Conservation (phyloP, 2,797 vertebrate species). For the Acanthis flammea region DNA sequence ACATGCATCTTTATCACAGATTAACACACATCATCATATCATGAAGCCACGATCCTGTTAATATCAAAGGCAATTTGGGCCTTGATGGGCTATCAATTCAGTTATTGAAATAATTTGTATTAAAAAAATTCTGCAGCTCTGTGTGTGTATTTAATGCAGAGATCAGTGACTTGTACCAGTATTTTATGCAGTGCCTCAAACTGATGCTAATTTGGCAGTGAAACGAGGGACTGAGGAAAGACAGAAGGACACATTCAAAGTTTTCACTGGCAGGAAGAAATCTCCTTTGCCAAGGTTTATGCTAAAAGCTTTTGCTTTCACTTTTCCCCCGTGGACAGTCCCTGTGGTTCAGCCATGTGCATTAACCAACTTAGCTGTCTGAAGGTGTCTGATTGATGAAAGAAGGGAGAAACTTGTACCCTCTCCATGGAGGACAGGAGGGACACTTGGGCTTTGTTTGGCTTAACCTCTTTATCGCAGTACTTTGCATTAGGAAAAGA, state of each 20-base stretch:
- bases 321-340: accelerated
- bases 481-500: background rate
- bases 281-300: background rate
- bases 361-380: background rate
- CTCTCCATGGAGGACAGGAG: background rate
- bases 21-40: background rate
- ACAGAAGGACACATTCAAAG: background rate
- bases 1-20: background rate
- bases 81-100: background rate
- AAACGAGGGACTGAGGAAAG: background rate
- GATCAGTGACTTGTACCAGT: background rate
- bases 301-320: background rate
- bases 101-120: background rate
- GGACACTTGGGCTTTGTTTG: background rate
- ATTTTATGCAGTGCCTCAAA: background rate
- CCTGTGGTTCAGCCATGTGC: background rate
- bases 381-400: background rate
- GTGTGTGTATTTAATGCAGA: background rate
- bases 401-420: background rate
- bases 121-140: background rate
- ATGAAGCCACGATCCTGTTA: background rate
- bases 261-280: background rate
- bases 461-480: background rate
- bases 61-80: background rate
- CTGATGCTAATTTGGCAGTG: background rate